A percentile compares a stretch with the other conserved stretches of the same genome.
Evolutionary conservation across 1,140 invertebrate genomes (phyloP).

Genomic region (Acromyrmex heyeri): DNA sequence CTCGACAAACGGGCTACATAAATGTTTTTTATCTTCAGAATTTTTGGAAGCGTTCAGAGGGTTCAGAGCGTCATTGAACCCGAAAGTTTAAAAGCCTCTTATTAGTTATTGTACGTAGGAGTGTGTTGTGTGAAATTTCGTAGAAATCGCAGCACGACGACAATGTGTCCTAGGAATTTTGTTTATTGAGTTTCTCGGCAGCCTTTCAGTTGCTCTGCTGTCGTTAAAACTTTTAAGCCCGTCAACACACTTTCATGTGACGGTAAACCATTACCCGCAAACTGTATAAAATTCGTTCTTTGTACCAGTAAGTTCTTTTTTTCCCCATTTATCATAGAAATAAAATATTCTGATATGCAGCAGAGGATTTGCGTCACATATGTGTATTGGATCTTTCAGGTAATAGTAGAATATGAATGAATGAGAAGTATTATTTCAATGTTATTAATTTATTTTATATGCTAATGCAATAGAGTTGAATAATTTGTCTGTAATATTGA

Average conservation of each 20-base stretch:
- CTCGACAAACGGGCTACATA: neutral
- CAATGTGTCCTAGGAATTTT: conserved; percentile 24
- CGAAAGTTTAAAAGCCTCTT: conserved; percentile 49
- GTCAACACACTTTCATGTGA: conserved; percentile 20
- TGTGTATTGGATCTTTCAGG: neutral
- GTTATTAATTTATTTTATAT: neutral
- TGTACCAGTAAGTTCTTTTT: neutral
- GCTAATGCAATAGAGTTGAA: conserved; percentile 13
- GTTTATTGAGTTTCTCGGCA: conserved; percentile 46
- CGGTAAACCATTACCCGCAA: neutral
- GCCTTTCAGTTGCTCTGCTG: conserved; percentile 44
- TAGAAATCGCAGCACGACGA: conserved; percentile 3
- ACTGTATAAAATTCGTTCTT: neutral
- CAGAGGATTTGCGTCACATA: neutral
- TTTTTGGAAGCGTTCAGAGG: conserved; percentile 10
- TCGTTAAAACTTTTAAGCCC: conserved; percentile 37
- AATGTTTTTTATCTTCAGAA: conserved; percentile 19
- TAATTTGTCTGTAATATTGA: neutral
- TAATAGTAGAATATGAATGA: neutral
- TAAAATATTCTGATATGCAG: neutral
- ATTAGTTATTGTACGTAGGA: conserved; percentile 10
- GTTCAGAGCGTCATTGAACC: conserved; percentile 36
- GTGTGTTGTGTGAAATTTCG: conserved; percentile 4
- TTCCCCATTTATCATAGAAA: neutral
- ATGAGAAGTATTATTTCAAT: neutral